These are phyloP conservation scores for Apodemia zela DNA, from an alignment of 2,888 invertebrate species.

Conservation along the genomic window DNA sequence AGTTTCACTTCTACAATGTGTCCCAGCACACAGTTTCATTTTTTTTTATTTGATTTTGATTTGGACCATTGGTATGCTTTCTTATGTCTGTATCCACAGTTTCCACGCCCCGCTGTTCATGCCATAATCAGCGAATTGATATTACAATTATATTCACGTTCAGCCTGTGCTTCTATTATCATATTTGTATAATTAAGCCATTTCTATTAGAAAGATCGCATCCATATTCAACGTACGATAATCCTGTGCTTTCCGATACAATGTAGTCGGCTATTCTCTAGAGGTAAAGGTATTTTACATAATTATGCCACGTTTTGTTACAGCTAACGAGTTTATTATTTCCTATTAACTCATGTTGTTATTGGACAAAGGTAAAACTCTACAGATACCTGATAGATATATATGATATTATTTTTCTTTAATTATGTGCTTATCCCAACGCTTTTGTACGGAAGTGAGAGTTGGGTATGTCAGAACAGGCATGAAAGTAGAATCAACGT, in stretches of 20 bases:
- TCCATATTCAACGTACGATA: slow-evolving; percentile 18
- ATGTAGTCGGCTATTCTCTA: neutral
- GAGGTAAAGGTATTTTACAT: neutral
- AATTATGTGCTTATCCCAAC: too few species aligned
- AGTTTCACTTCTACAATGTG: too few species aligned
- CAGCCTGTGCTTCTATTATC: slow-evolving; percentile 16
- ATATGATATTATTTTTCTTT: too few species aligned
- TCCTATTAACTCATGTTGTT: neutral
- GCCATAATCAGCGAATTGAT: neutral
- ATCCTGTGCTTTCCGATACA: neutral
- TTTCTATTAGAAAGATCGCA: slow-evolving; percentile 20
- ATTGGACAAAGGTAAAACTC: too few species aligned
- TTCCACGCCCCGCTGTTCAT: neutral
- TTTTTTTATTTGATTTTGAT: too few species aligned
- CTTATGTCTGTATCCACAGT: neutral
- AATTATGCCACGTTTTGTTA: slow-evolving; percentile 11
- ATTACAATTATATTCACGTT: slow-evolving; percentile 1
- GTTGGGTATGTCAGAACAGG: too few species aligned
- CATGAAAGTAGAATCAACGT: too few species aligned
- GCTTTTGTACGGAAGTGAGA: too few species aligned
- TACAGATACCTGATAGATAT: too few species aligned
- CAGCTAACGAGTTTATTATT: slow-evolving; percentile 4
- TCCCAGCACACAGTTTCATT: too few species aligned
- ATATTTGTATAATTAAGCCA: slow-evolving; percentile 24
- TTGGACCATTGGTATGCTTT: neutral